Conservation (phyloP, 2,888 invertebrate species). For the Leistus spinibarbis region DNA sequence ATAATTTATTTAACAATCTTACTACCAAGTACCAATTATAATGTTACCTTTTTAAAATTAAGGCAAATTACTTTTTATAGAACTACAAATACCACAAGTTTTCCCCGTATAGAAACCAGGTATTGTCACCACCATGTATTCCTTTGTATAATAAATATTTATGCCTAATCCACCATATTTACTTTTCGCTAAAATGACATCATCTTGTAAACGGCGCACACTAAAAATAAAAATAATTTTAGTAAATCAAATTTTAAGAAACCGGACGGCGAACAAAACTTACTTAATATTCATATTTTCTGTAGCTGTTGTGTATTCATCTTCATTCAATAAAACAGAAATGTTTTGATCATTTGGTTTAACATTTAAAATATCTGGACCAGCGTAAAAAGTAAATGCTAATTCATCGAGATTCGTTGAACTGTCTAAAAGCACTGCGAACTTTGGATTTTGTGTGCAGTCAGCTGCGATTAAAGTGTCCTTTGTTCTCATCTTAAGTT, state of each 20-base stretch:
- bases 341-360: constrained; percentile 47
- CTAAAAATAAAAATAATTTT: constrained; percentile 9
- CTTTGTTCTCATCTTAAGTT: constrained; percentile 33
- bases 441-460: constrained; percentile 52
- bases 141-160: constrained; percentile 27
- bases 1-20: neutral
- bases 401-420: constrained; percentile 41
- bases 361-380: constrained; percentile 53
- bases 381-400: constrained; percentile 54
- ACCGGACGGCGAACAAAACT: neutral
- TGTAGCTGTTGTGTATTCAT: constrained; percentile 27
- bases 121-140: constrained; percentile 29
- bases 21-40: neutral
- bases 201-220: constrained; percentile 16
- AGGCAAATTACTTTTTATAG: constrained; percentile 11
- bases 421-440: constrained; percentile 54
- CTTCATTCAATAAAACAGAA: constrained; percentile 51
- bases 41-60: neutral
- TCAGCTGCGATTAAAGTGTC: constrained; percentile 51
- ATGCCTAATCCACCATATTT: constrained; percentile 23
- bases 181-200: constrained; percentile 27
- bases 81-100: constrained; percentile 33
- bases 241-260: neutral
- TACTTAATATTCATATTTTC: constrained; percentile 7
- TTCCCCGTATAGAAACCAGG: constrained; percentile 32